phyloP scores from a whole-genome alignment of 2,113 vertebrate species.

The Paraplagusia blochii region DNA sequence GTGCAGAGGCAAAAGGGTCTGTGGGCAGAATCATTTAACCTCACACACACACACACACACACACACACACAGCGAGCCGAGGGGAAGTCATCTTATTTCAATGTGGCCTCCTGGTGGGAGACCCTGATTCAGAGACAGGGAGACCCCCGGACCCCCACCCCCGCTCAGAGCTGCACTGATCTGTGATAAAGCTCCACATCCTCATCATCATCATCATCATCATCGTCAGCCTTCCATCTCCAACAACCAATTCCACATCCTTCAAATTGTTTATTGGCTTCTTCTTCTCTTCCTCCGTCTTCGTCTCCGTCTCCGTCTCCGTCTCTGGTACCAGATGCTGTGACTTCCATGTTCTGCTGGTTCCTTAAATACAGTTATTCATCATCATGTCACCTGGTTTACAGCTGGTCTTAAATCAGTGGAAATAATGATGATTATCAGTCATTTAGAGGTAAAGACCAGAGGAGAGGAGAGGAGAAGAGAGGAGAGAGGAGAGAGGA shows the following conservation, averaged over 20 bases:
- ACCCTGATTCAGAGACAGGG: conserved; percentile 63
- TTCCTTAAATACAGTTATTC: too few species aligned
- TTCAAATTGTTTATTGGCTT: conserved; percentile 70
- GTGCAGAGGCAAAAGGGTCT: conserved; percentile 71
- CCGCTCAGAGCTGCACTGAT: conserved; percentile 68
- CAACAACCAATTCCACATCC: conserved; percentile 76
- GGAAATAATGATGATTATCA: too few species aligned
- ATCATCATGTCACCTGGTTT: too few species aligned
- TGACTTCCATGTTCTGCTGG: too few species aligned
- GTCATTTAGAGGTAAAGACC: too few species aligned
- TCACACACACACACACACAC: conserved; percentile 42
- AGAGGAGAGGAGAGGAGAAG: too few species aligned
- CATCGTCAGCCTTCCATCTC: conserved; percentile 53
- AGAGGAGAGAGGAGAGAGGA: too few species aligned
- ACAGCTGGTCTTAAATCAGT: too few species aligned
- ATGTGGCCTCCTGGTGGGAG: conserved; percentile 66
- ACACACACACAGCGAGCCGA: conserved; percentile 66
- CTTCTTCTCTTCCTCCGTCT: conserved; percentile 23
- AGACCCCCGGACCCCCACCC: conserved; percentile 66
- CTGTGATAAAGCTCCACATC: conserved; percentile 74
- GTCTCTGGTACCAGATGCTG: too few species aligned
- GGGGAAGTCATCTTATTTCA: conserved; percentile 71
- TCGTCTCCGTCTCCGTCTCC: too few species aligned
- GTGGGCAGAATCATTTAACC: conserved; percentile 64
- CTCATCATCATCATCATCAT: conserved; percentile 67